Percentiles rank a stretch among this genome's conserved stretches.
phyloP scores from a whole-genome alignment of 1,140 invertebrate genomes.

The Vanessa atalanta region DNA sequence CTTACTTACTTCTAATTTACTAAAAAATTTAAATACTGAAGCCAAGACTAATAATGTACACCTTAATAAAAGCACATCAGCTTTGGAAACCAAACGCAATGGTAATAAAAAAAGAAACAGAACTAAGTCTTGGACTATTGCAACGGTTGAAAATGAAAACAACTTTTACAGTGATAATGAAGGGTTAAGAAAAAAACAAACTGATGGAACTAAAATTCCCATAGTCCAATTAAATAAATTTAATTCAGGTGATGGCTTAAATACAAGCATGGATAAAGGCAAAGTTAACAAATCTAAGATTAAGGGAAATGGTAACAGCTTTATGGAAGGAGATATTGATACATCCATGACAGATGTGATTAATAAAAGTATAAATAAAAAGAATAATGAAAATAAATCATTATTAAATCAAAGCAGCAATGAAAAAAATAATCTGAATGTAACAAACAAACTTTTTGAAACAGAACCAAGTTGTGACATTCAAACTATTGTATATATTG shows the following conservation, averaged over 20 bases:
- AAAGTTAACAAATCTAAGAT: conserved; percentile 33
- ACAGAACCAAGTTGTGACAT: conserved; percentile 42
- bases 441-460: conserved; percentile 40
- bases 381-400: background rate
- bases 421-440: conserved; percentile 21
- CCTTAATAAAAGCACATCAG: conserved; percentile 56
- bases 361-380: background rate
- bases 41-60: conserved; percentile 34
- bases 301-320: conserved; percentile 26
- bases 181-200: conserved; percentile 49
- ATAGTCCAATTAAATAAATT: conserved; percentile 29
- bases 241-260: conserved; percentile 40
- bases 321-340: conserved; percentile 20
- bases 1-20: conserved; percentile 39
- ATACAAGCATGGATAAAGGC: conserved; percentile 33
- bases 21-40: conserved; percentile 41
- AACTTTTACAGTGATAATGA: conserved; percentile 65
- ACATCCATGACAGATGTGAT: background rate
- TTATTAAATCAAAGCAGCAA: conserved; percentile 8
- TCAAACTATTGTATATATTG: conserved; percentile 51
- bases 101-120: conserved; percentile 52
- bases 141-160: conserved; percentile 35
- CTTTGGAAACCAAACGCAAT: conserved; percentile 30
- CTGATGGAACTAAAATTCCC: conserved; percentile 30
- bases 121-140: conserved; percentile 62